Evolutionary conservation across 1,140 invertebrate genomes (phyloP).

Genomic region (Apis mellifera): DNA sequence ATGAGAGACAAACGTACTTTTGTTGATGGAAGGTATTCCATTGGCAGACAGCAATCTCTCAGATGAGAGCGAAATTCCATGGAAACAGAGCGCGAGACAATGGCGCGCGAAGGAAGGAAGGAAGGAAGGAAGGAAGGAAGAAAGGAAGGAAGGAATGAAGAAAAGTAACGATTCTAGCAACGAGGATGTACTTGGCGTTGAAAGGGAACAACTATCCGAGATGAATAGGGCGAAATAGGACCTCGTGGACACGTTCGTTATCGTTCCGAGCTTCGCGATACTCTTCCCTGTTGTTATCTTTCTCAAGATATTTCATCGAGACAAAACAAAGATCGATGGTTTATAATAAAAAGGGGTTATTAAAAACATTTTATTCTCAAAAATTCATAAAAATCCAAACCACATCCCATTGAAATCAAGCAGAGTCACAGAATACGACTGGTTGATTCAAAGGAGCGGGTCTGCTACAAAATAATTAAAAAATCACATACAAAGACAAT

Average conservation of each 20-base stretch:
- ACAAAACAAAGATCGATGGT: not conserved
- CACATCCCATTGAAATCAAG: not conserved
- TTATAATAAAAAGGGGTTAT: not conserved
- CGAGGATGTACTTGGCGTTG: conserved; percentile 19
- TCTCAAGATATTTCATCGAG: not conserved
- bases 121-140: not conserved
- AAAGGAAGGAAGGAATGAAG: not conserved
- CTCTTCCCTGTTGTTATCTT: not conserved
- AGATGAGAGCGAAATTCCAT: conserved; percentile 34
- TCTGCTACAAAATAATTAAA: not conserved
- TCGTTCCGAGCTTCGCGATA: not conserved
- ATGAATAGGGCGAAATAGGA: conserved; percentile 11
- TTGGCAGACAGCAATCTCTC: conserved; percentile 37
- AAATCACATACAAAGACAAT: not conserved
- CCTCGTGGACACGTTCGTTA: not conserved
- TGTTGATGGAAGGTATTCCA: not conserved
- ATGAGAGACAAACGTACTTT: not conserved
- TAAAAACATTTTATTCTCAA: conserved; percentile 12
- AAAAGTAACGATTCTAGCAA: conserved; percentile 20
- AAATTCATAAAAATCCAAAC: not conserved
- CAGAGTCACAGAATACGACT: no score
- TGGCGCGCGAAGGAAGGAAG: not conserved
- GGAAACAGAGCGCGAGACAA: not conserved
- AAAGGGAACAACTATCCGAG: not conserved
- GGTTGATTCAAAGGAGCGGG: not conserved